These are phyloP conservation scores for Lepus europaeus DNA, from an alignment of 2,113 vertebrate species.

Conservation along the genomic window DNA sequence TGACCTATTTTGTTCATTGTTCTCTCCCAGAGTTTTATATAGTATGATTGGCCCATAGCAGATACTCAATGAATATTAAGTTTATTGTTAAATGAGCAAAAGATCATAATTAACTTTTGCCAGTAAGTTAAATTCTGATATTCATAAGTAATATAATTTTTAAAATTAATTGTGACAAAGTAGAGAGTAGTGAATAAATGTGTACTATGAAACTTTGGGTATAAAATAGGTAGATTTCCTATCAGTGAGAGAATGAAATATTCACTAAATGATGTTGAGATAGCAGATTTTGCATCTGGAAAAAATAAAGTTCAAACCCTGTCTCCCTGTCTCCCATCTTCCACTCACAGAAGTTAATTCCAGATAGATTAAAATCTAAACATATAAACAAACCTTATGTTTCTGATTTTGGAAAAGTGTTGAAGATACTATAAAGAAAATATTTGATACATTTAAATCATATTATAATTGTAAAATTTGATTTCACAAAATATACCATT, in stretches of 20 bases:
- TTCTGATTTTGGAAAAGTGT: background rate
- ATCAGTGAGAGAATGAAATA: background rate
- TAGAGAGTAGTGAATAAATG: background rate
- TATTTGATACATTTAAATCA: background rate
- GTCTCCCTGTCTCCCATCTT: background rate
- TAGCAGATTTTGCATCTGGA: background rate
- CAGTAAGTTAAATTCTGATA: background rate
- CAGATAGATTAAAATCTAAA: slow-evolving; percentile 34
- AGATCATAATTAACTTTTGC: background rate
- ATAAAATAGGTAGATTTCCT: background rate
- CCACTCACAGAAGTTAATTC: slow-evolving; percentile 10
- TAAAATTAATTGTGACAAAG: background rate
- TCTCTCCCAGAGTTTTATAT: background rate
- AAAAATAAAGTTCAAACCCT: background rate
- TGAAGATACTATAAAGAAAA: slow-evolving; percentile 1
- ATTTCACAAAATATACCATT: background rate
- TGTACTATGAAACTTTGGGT: background rate
- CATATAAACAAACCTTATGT: background rate
- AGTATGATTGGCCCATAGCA: background rate
- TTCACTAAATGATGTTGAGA: background rate
- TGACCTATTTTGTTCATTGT: background rate
- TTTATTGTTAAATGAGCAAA: background rate
- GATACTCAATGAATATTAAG: background rate
- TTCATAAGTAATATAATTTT: background rate
- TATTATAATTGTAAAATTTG: slow-evolving; percentile 31